Evolutionary conservation across 64 coral and sea anemone genomes (phyloP).

Genomic region (Montipora efflorescens): DNA sequence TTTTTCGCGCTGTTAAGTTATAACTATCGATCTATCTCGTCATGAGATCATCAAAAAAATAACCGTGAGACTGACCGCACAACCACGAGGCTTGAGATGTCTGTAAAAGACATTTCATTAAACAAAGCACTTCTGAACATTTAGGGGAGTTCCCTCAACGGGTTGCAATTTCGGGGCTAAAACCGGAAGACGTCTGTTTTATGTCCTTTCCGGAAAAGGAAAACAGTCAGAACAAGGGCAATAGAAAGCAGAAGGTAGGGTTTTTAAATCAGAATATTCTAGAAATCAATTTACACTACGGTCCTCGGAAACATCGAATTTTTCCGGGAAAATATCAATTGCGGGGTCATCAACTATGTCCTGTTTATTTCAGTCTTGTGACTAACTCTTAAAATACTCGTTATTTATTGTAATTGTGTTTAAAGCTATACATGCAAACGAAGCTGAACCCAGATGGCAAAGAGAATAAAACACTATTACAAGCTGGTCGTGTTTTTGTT

Average conservation of each 20-base stretch:
- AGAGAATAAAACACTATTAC: not conserved
- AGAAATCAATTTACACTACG: not conserved
- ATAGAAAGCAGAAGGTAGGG: not conserved
- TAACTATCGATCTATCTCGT: not conserved
- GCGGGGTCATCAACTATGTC: not conserved
- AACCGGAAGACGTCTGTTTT: not conserved
- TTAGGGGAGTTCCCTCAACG: not conserved
- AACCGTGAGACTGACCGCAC: not conserved
- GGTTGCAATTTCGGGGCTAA: not conserved
- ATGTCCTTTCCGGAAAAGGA: not conserved
- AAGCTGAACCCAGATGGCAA: constrained; percentile 1
- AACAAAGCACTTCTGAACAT: not conserved
- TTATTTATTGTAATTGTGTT: not conserved
- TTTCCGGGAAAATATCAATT: not conserved
- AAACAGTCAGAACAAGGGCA: not conserved
- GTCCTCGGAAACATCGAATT: not conserved
- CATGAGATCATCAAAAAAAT: not conserved
- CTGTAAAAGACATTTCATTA: not conserved
- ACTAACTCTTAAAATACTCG: not conserved
- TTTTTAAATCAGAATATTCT: not conserved
- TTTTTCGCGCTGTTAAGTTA: constrained; percentile 1
- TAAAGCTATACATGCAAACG: not conserved
- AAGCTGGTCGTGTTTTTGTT: not conserved
- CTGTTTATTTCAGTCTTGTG: not conserved
- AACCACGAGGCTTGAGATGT: not conserved